A percentile compares a stretch with the other conserved stretches of the same genome.
Evolutionary conservation across 2,113 vertebrate genomes (phyloP).

Genomic region (Cyprinus carpio): DNA sequence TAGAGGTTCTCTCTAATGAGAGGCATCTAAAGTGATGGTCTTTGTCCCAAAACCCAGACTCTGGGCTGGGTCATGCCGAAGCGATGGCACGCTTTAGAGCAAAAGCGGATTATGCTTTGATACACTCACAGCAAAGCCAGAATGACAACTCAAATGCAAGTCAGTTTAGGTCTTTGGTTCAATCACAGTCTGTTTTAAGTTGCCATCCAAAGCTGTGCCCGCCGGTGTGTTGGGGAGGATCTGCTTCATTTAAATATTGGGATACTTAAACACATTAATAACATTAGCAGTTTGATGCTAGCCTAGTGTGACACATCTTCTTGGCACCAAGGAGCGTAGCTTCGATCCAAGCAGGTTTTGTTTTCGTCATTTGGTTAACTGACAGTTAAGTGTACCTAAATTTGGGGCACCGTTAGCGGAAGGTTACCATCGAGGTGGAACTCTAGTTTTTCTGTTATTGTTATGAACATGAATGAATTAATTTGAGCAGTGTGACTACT

Average conservation of each 20-base stretch:
- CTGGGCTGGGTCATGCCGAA: conserved; percentile 3
- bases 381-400: conserved; percentile 63
- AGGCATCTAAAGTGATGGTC: conserved; percentile 48
- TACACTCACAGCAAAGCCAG: background rate
- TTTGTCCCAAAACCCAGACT: conserved; percentile 9
- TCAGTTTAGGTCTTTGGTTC: conserved; percentile 33
- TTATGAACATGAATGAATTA: conserved; percentile 59
- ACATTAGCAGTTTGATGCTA: conserved; percentile 48
- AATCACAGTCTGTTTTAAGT: conserved; percentile 17
- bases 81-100: conserved; percentile 2
- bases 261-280: conserved; percentile 57
- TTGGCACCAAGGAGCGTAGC: conserved; percentile 39
- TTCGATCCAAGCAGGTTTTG: conserved; percentile 57
- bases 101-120: conserved; percentile 14
- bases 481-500: conserved; percentile 55
- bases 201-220: conserved; percentile 32
- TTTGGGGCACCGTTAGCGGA: conserved; percentile 56
- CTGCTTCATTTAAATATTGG: conserved; percentile 47
- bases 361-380: conserved; percentile 62
- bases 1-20: conserved; percentile 61
- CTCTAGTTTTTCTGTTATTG: conserved; percentile 54
- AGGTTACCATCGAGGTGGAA: conserved; percentile 57
- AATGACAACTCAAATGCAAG: conserved; percentile 22
- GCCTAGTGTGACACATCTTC: conserved; percentile 41
- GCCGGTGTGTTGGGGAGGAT: conserved; percentile 35